Conservation (phyloP, 2,113 vertebrate genomes). For the Puntigrus tetrazona region DNA sequence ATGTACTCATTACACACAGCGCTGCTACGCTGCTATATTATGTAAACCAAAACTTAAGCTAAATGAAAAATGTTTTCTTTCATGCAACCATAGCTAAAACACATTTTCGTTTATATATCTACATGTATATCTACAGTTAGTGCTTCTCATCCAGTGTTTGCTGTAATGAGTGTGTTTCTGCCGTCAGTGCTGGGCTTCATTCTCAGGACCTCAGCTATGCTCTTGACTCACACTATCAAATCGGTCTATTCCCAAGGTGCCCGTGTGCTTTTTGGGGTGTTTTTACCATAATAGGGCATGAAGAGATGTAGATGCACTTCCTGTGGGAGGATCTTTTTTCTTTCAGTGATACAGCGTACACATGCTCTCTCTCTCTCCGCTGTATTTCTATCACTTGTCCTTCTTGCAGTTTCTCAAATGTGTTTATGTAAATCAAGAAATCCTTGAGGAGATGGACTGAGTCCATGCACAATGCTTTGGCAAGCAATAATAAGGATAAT, state of each 20-base stretch:
- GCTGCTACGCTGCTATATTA: no score
- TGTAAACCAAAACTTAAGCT: no score
- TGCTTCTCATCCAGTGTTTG: no score
- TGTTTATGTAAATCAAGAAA: not conserved
- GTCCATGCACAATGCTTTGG: no score
- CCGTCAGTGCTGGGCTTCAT: constrained; percentile 27
- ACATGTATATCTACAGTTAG: not conserved
- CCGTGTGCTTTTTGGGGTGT: constrained; percentile 73
- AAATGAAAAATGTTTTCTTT: no score
- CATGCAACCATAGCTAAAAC: no score
- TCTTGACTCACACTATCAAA: constrained; percentile 61
- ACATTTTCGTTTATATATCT: no score
- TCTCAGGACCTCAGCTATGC: constrained; percentile 64
- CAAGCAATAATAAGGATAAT: no score
- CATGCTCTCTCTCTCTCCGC: constrained; percentile 8
- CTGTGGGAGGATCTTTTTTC: constrained; percentile 76
- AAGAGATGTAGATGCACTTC: constrained; percentile 70
- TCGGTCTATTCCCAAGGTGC: constrained; percentile 69
- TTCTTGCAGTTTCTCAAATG: not conserved
- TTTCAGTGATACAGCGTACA: constrained; percentile 33
- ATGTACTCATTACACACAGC: no score
- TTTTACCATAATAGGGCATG: constrained; percentile 81
- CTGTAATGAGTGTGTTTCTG: not conserved
- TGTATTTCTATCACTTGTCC: not conserved
- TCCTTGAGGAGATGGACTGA: not conserved